phyloP scores from a whole-genome alignment of 2,888 invertebrate species.

The Seira sanloemensis region DNA sequence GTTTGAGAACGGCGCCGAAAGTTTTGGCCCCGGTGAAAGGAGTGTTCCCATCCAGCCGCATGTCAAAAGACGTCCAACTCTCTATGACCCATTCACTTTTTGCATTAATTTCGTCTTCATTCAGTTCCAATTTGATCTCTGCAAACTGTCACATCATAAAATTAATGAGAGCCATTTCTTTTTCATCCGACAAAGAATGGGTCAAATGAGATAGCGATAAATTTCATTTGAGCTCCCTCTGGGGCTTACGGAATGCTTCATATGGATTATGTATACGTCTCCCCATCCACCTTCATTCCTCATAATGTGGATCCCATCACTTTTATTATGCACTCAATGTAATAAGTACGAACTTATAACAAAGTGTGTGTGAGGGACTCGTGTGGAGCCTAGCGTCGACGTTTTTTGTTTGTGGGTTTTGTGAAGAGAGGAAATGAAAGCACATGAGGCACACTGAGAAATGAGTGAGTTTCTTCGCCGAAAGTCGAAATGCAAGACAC shows the following conservation, averaged over 20 bases:
- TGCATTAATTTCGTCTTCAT: constrained; percentile 69
- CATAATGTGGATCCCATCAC: constrained; percentile 7
- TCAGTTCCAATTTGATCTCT: constrained; percentile 70
- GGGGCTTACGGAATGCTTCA: constrained; percentile 8
- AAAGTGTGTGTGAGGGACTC: neutral
- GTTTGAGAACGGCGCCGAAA: constrained; percentile 68
- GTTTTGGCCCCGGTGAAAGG: constrained; percentile 62
- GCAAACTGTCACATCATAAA: constrained; percentile 67
- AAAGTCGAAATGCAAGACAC: constrained; percentile 62
- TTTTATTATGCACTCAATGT: constrained; percentile 22
- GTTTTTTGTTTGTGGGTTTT: neutral
- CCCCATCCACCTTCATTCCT: constrained; percentile 11
- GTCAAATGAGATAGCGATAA: constrained; percentile 61
- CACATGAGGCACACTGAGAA: neutral
- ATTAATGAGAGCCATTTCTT: constrained; percentile 55
- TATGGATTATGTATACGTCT: constrained; percentile 13
- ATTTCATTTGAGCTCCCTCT: constrained; percentile 47
- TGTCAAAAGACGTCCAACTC: constrained; percentile 69
- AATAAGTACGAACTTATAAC: neutral
- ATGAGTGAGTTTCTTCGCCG: constrained; percentile 27
- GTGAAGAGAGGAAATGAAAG: neutral
- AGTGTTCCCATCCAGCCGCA: constrained; percentile 70
- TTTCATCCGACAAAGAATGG: constrained; percentile 38
- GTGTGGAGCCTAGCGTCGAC: neutral
- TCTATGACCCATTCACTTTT: constrained; percentile 72